These are phyloP conservation scores for Enteromius paludinosus DNA, from an alignment of 2,797 vertebrate species.

Conservation along the genomic window DNA sequence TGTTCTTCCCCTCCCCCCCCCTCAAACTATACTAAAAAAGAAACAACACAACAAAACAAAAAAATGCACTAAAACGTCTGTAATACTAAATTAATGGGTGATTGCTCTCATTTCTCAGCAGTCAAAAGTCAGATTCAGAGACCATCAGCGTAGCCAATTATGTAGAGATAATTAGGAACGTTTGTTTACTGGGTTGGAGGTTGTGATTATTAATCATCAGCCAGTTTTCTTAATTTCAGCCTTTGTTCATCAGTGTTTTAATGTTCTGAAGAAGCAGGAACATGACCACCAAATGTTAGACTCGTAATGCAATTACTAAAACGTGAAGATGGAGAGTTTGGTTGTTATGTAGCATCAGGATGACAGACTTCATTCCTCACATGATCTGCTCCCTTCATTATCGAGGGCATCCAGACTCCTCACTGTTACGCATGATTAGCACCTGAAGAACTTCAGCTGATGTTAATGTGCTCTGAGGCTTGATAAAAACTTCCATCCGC, in stretches of 20 bases:
- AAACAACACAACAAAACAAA: no score
- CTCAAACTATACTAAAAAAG: no score
- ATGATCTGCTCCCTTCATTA: conserved; percentile 39
- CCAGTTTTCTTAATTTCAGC: conserved; percentile 21
- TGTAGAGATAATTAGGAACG: background rate
- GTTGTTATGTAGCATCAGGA: conserved; percentile 16
- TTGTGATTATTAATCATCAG: conserved; percentile 35
- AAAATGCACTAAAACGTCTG: background rate
- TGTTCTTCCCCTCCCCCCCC: no score
- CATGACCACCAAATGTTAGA: conserved; percentile 3
- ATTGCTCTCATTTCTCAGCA: background rate
- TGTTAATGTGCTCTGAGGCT: conserved; percentile 10
- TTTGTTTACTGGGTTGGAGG: conserved; percentile 1
- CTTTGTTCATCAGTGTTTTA: conserved; percentile 29
- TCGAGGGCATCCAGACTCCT: conserved; percentile 6
- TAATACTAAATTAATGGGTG: background rate
- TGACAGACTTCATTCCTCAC: conserved; percentile 54
- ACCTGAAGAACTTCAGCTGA: background rate
- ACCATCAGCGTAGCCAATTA: background rate
- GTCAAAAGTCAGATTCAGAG: background rate
- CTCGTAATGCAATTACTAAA: conserved; percentile 38
- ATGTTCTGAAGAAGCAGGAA: conserved; percentile 11
- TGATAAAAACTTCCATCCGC: background rate
- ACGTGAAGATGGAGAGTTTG: conserved; percentile 24
- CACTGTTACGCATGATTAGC: conserved; percentile 26